Percentiles rank a stretch among this genome's conserved stretches.
phyloP scores from a whole-genome alignment of 2,888 invertebrate genomes.

The Mechanitis messenoides region DNA sequence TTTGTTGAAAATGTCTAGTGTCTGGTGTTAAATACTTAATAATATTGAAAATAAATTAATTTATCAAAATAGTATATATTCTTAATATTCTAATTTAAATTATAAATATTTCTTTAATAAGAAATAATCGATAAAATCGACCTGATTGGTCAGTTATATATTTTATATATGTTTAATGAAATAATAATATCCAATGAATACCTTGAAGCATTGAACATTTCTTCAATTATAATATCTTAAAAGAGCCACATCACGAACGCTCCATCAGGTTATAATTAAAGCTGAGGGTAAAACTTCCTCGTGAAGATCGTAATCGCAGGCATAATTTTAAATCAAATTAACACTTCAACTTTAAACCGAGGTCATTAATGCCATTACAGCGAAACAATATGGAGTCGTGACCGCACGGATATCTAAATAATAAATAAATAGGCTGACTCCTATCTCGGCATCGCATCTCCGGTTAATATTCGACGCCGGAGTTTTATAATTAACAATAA shows the following conservation, averaged over 20 bases:
- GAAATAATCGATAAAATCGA: too few relatives aligned
- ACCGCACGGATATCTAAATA: slow-evolving; percentile 74
- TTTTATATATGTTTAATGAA: too few relatives aligned
- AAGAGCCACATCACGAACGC: slow-evolving; percentile 47
- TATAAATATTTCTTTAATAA: too few relatives aligned
- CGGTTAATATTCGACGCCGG: slow-evolving; percentile 68
- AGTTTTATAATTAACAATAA: slow-evolving; percentile 77
- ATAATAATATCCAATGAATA: background rate
- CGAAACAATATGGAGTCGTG: slow-evolving; percentile 75
- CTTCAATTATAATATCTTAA: slow-evolving; percentile 18
- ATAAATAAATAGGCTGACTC: slow-evolving; percentile 72
- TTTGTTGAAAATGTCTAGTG: too few relatives aligned
- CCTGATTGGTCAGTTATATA: too few relatives aligned
- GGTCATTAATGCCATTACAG: slow-evolving; percentile 73
- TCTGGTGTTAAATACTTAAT: too few relatives aligned
- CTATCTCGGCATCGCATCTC: slow-evolving; percentile 68
- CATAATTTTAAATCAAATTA: slow-evolving; percentile 77
- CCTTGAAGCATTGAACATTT: slow-evolving; percentile 4
- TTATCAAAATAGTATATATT: too few relatives aligned
- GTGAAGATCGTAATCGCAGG: slow-evolving; percentile 68
- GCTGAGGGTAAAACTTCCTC: slow-evolving; percentile 69
- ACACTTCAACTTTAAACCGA: slow-evolving; percentile 76
- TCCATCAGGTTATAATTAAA: slow-evolving; percentile 70
- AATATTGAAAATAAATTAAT: too few relatives aligned
- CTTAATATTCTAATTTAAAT: too few relatives aligned